Evolutionary conservation across 2,888 invertebrate genomes (phyloP).

Genomic region (Caenorhabditis afra): DNA sequence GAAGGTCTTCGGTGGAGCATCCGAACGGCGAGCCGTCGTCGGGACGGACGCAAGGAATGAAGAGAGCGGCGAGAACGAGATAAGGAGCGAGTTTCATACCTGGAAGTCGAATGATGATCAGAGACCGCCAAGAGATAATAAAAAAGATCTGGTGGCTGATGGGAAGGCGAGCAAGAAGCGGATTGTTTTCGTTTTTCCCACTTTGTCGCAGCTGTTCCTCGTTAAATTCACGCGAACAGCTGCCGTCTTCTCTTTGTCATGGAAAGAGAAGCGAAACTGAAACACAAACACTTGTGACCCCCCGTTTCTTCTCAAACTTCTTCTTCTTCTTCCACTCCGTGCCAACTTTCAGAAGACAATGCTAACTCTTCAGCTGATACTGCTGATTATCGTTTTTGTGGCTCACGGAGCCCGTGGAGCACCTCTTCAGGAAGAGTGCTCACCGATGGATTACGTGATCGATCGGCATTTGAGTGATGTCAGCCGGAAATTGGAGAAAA

Average conservation of each 20-base stretch:
- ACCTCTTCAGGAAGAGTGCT: conserved; percentile 22
- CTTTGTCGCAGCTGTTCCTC: not conserved
- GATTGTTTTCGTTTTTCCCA: not conserved
- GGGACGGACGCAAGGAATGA: not conserved
- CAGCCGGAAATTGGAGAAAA: not conserved
- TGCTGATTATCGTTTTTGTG: not conserved
- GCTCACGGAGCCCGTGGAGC: conserved; percentile 18
- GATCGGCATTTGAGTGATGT: conserved; percentile 30
- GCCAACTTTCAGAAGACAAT: too few species aligned
- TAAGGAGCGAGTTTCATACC: not conserved
- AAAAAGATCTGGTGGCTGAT: too few species aligned
- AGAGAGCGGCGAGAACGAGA: not conserved
- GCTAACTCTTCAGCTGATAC: too few species aligned
- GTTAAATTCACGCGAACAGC: not conserved
- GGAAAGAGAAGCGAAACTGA: too few species aligned
- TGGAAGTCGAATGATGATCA: not conserved
- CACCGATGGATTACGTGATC: conserved; percentile 24
- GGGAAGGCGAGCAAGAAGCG: not conserved
- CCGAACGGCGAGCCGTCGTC: conserved; percentile 21
- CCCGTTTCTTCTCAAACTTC: not conserved
- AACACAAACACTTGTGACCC: not conserved
- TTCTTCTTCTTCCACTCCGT: too few species aligned
- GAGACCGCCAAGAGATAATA: too few species aligned
- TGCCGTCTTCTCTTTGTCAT: not conserved
- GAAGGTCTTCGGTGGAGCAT: conserved; percentile 37